phyloP scores from a whole-genome alignment of 2,888 invertebrate genomes.

The Mantis religiosa region DNA sequence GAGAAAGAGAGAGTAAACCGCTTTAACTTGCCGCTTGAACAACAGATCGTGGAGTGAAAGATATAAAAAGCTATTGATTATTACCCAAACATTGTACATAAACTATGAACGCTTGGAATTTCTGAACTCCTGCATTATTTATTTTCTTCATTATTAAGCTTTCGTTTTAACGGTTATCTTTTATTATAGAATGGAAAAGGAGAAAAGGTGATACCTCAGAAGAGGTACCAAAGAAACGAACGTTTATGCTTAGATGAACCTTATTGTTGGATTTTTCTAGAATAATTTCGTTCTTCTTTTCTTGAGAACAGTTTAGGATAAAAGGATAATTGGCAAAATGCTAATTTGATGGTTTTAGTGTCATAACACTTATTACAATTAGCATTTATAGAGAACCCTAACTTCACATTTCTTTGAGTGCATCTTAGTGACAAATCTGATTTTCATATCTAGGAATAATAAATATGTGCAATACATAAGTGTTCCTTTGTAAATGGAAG shows the following conservation, averaged over 20 bases:
- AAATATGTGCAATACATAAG: no score
- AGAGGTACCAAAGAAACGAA: background rate
- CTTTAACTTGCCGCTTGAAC: background rate
- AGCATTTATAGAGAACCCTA: no score
- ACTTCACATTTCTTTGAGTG: no score
- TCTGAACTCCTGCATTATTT: background rate
- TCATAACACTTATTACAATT: no score
- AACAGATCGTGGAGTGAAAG: background rate
- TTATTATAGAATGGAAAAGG: background rate
- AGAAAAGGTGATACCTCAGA: background rate
- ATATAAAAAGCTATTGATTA: background rate
- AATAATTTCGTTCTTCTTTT: no score
- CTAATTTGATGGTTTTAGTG: no score
- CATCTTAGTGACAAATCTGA: no score
- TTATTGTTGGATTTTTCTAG: background rate
- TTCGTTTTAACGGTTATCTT: background rate
- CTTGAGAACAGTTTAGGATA: no score
- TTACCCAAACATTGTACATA: background rate
- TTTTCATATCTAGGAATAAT: no score
- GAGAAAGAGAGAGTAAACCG: background rate
- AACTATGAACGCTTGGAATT: background rate
- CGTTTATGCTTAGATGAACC: background rate
- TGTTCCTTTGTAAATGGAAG: no score
- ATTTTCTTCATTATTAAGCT: background rate
- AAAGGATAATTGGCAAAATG: no score